Percentiles rank a stretch among this genome's conserved stretches.
phyloP scores from a whole-genome alignment of 2,113 vertebrate species.

The Nansenia antarctica region DNA sequence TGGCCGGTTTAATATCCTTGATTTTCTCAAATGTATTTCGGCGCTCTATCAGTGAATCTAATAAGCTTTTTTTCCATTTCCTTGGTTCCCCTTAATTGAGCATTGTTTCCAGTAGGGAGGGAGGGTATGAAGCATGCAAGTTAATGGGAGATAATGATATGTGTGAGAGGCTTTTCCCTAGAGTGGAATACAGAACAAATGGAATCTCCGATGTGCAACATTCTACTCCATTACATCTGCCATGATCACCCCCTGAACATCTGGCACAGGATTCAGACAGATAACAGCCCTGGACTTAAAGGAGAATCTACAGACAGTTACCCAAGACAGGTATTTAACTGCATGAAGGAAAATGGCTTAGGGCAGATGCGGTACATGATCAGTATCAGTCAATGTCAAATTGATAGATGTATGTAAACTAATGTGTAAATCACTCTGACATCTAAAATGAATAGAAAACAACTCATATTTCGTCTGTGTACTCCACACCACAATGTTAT shows the following conservation, averaged over 20 bases:
- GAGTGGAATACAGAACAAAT: constrained; percentile 96
- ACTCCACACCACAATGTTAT: not conserved
- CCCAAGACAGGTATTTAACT: constrained; percentile 62
- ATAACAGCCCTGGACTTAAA: constrained; percentile 93
- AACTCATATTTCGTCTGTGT: not conserved
- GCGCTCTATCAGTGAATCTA: constrained; percentile 63
- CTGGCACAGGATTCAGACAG: constrained; percentile 91
- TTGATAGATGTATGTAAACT: not conserved
- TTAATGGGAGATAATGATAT: constrained; percentile 99
- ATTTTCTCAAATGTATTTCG: constrained; percentile 22
- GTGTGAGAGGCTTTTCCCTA: constrained; percentile 91
- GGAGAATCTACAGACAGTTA: constrained; percentile 89
- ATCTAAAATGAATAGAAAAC: not conserved
- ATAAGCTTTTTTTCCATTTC: constrained; percentile 66
- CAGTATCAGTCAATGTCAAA: constrained; percentile 1
- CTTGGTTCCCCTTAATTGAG: constrained; percentile 90
- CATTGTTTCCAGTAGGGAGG: constrained; percentile 84
- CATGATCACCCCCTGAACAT: constrained; percentile 96
- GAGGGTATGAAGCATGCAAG: constrained; percentile 93
- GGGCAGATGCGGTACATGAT: constrained; percentile 40
- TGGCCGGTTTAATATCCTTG: not conserved
- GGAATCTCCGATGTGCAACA: constrained; percentile 96
- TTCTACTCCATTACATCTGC: constrained; percentile 99
- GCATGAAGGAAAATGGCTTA: constrained; percentile 63
- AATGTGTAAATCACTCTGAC: not conserved